Conservation (phyloP, 2,888 invertebrate species). For the Drosophila neonasuta region DNA sequence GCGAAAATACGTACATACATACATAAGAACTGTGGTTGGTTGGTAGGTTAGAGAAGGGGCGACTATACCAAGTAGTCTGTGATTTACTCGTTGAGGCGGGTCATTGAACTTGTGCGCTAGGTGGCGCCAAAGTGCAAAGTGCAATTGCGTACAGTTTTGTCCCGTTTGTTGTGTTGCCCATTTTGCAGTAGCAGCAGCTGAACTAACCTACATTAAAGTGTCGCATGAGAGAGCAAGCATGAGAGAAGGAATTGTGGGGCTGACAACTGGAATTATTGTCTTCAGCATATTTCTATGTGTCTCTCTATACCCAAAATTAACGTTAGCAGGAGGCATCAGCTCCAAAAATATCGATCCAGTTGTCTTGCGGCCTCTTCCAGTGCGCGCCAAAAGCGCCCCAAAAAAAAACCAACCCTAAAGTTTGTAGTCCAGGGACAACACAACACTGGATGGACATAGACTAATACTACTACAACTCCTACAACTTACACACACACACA, state of each 20-base stretch:
- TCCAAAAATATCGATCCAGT: constrained; percentile 68
- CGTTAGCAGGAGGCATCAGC: constrained; percentile 24
- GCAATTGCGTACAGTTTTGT: constrained; percentile 55
- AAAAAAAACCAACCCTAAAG: constrained; percentile 40
- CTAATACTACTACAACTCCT: not conserved
- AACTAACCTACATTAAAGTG: constrained; percentile 73
- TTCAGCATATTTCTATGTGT: not conserved
- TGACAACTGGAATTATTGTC: constrained; percentile 39
- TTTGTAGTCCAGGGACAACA: constrained; percentile 14
- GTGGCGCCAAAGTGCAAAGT: constrained; percentile 69
- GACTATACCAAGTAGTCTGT: constrained; percentile 70
- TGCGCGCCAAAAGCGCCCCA: constrained; percentile 65
- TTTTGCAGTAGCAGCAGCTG: constrained; percentile 29
- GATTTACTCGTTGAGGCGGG: constrained; percentile 72
- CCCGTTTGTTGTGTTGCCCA: constrained; percentile 17
- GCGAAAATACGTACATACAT: constrained; percentile 52
- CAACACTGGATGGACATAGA: constrained; percentile 2
- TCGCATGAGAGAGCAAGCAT: not conserved
- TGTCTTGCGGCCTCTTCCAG: constrained; percentile 48
- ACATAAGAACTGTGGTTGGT: constrained; percentile 47
- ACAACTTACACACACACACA: not conserved
- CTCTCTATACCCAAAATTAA: constrained; percentile 11
- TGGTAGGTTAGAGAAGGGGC: constrained; percentile 2
- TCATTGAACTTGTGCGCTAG: constrained; percentile 71
- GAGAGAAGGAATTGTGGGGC: not conserved